A percentile compares a stretch with the other conserved stretches of the same genome.
Evolutionary conservation across 2,888 invertebrate genomes (phyloP).

Genomic region (Diarsia dahlii): DNA sequence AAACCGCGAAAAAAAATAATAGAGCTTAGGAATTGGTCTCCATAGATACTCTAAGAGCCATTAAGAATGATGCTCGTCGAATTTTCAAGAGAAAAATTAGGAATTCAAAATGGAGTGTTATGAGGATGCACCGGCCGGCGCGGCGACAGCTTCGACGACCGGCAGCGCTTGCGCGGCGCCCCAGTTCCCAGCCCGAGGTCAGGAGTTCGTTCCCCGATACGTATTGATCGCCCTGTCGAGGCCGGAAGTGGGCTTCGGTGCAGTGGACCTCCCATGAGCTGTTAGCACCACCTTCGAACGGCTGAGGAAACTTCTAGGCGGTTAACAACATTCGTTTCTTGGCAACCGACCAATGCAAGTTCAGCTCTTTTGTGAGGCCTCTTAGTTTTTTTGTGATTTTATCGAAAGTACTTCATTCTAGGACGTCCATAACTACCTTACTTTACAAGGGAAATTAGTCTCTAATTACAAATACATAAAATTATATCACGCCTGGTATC

Average conservation of each 20-base stretch:
- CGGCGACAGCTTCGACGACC: conserved; percentile 61
- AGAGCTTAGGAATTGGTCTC: neutral
- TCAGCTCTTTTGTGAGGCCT: neutral
- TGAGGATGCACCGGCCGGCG: conserved; percentile 81
- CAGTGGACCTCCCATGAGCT: conserved; percentile 80
- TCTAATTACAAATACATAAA: neutral
- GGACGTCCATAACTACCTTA: neutral
- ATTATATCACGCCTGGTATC: too few species aligned
- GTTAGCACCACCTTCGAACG: conserved; percentile 74
- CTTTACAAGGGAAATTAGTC: neutral
- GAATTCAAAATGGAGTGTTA: conserved; percentile 81
- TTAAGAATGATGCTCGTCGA: conserved; percentile 43
- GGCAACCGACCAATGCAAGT: conserved; percentile 10
- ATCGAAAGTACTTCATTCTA: neutral
- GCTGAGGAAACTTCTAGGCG: conserved; percentile 40
- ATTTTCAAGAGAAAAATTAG: conserved; percentile 73
- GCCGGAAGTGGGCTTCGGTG: conserved; percentile 87
- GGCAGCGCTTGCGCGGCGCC: conserved; percentile 88
- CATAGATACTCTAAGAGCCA: neutral
- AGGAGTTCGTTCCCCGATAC: conserved; percentile 89
- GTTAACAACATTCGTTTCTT: neutral
- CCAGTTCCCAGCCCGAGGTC: conserved; percentile 87
- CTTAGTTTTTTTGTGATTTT: neutral
- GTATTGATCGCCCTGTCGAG: conserved; percentile 86
- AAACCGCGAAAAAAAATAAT: neutral